Percentiles rank a stretch among this genome's conserved stretches.
Evolutionary conservation across 2,888 invertebrate genomes (phyloP).

Genomic region (Caenorhabditis drosophilae): DNA sequence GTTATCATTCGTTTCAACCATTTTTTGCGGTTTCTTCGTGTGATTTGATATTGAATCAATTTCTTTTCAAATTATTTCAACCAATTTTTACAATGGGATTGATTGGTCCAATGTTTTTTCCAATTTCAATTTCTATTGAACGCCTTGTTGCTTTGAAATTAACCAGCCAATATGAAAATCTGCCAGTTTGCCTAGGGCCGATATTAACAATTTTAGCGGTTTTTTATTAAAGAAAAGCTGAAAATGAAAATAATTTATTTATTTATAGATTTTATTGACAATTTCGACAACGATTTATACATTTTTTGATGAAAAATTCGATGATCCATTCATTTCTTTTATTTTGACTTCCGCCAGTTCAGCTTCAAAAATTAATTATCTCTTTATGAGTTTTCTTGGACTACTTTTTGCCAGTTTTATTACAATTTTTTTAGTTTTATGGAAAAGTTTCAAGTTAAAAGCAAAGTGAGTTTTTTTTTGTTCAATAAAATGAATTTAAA

Average conservation of each 20-base stretch:
- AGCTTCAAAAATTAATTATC: too few species aligned
- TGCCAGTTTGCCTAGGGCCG: not conserved
- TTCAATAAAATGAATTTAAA: not conserved
- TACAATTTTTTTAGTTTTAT: not conserved
- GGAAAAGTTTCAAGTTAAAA: not conserved
- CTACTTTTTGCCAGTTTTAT: slow-evolving; percentile 10
- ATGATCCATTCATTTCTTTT: too few species aligned
- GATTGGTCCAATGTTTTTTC: not conserved
- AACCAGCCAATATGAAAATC: not conserved
- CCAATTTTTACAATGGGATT: too few species aligned
- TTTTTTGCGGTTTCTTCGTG: not conserved
- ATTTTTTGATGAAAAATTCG: too few species aligned
- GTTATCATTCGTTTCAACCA: not conserved
- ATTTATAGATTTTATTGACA: too few species aligned
- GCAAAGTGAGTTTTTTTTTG: not conserved
- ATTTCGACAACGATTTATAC: too few species aligned
- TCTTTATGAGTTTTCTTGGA: too few species aligned
- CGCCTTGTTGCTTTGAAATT: not conserved
- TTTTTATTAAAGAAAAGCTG: not conserved
- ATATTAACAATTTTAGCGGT: not conserved
- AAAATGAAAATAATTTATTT: too few species aligned
- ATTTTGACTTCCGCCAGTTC: too few species aligned
- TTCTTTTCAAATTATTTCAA: not conserved
- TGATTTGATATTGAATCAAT: not conserved
- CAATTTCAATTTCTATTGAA: not conserved